phyloP scores from a whole-genome alignment of 2,113 vertebrate genomes.

The Cebus imitator region DNA sequence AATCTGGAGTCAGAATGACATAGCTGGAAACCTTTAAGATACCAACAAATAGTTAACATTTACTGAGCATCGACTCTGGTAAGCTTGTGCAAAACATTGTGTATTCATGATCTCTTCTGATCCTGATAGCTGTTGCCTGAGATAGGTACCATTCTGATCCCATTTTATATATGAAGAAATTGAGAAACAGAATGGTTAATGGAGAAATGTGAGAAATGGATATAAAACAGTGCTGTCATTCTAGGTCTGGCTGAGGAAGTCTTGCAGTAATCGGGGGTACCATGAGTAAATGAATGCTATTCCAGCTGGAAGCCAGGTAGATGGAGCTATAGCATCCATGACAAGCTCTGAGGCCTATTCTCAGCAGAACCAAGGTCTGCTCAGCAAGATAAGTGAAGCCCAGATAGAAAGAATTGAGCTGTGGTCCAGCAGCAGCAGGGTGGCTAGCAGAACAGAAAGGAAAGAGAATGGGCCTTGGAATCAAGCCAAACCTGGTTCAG shows the following conservation, averaged over 20 bases:
- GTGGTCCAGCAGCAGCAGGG: not conserved
- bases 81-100: not conserved
- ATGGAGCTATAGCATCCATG: not conserved
- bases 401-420: not conserved
- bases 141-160: not conserved
- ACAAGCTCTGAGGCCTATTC: not conserved
- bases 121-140: not conserved
- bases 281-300: not conserved
- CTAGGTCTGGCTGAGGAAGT: not conserved
- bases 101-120: not conserved
- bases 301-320: not conserved
- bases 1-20: not conserved
- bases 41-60: not conserved
- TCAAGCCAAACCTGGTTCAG: not conserved
- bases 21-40: not conserved
- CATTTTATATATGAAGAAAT: not conserved
- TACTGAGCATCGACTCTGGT: not conserved
- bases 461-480: not conserved
- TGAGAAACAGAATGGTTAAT: not conserved
- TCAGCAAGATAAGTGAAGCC: not conserved
- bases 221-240: no score
- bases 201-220: not conserved
- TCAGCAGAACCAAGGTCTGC: not conserved
- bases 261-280: no score
- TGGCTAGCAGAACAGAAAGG: not conserved